A percentile compares a stretch with the other conserved stretches of the same genome.
These are phyloP conservation scores for Ips nitidus DNA, from an alignment of 1,140 invertebrate genomes.

Conservation along the genomic window DNA sequence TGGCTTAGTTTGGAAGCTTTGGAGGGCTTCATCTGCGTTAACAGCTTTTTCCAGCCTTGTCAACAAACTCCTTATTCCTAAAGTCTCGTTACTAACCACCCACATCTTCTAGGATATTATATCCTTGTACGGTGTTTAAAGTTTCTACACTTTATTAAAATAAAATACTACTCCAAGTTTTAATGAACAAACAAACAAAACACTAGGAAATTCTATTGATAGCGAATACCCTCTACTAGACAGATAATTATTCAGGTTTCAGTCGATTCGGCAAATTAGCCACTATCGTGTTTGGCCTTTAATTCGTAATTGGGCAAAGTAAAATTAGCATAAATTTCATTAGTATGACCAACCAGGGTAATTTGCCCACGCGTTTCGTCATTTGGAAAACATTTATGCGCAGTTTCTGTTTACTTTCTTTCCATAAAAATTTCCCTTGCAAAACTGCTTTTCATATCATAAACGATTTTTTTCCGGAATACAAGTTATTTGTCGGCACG, in stretches of 20 bases:
- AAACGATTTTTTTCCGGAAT: neutral
- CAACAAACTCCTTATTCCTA: too few species aligned
- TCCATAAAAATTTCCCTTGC: constrained; percentile 8
- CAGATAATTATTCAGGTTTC: neutral
- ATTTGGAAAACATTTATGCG: constrained; percentile 19
- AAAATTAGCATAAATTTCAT: constrained; percentile 29
- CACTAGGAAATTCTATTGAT: too few species aligned
- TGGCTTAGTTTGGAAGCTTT: neutral
- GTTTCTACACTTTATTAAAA: too few species aligned
- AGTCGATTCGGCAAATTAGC: constrained; percentile 15
- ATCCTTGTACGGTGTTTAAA: too few species aligned
- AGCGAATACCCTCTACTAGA: too few species aligned
- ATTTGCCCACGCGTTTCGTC: constrained; percentile 12
- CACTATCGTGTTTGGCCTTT: constrained; percentile 15
- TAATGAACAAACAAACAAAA: too few species aligned
- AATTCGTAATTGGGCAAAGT: constrained; percentile 18
- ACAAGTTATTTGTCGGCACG: too few species aligned
- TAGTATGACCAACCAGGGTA: constrained; percentile 6
- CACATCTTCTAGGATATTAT: too few species aligned
- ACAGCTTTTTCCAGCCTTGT: neutral
- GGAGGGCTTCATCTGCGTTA: neutral
- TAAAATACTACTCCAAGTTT: too few species aligned
- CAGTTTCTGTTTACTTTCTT: constrained; percentile 9
- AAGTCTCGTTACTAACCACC: too few species aligned
- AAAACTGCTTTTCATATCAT: neutral